Conservation (phyloP, 2,888 invertebrate genomes). For the Pediacus dermestoides region DNA sequence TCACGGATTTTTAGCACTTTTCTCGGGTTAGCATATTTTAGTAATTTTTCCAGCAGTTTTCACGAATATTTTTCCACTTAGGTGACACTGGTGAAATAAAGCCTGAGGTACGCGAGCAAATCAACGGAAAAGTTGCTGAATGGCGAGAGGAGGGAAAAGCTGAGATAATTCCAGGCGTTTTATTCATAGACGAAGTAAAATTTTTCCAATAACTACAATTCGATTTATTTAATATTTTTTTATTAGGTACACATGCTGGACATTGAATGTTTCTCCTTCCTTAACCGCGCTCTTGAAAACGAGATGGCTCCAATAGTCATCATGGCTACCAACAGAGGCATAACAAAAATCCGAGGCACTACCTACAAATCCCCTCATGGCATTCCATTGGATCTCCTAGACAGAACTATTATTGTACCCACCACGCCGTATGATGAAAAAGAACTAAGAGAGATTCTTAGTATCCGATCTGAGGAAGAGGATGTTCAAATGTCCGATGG, state of each 20-base stretch:
- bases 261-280: constrained; percentile 97
- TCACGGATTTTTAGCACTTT: constrained; percentile 95
- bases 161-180: constrained; percentile 95
- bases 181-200: constrained; percentile 89
- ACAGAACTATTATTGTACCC: constrained; percentile 91
- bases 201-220: constrained; percentile 2
- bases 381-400: constrained; percentile 93
- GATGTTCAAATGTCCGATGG: constrained; percentile 93
- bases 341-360: constrained; percentile 86
- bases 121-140: constrained; percentile 89
- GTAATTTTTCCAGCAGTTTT: constrained; percentile 6
- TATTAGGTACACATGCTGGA: constrained; percentile 89
- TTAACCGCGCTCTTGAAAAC: constrained; percentile 94
- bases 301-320: constrained; percentile 98
- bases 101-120: constrained; percentile 95
- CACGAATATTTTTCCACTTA: constrained; percentile 35
- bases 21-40: constrained; percentile 64
- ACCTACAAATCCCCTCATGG: constrained; percentile 91
- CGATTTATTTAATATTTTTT: constrained; percentile 33
- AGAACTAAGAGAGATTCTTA: constrained; percentile 85
- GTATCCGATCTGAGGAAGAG: constrained; percentile 88
- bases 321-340: constrained; percentile 97
- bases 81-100: constrained; percentile 99
- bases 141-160: constrained; percentile 99
- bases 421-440: constrained; percentile 84